Conservation (phyloP, 2,113 vertebrate species). For the Capricornis sumatraensis region DNA sequence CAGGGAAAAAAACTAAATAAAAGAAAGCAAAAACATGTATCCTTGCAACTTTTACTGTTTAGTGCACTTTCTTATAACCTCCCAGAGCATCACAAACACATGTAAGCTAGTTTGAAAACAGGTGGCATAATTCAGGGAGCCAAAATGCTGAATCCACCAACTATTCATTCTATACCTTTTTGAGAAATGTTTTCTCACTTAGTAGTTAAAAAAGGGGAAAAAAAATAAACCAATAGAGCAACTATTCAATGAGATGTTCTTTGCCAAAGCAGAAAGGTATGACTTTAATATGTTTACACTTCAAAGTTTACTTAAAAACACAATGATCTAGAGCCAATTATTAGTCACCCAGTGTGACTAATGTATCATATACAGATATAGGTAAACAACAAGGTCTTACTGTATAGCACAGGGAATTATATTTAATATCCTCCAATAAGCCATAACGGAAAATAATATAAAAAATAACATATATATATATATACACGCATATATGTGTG, state of each 20-base stretch:
- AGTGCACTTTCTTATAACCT: fast-evolving
- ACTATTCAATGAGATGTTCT: not conserved
- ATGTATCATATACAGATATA: not conserved
- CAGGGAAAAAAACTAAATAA: not conserved
- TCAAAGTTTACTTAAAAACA: not conserved
- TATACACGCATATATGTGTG: fast-evolving
- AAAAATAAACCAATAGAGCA: not conserved
- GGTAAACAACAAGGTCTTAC: not conserved
- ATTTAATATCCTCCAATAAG: not conserved
- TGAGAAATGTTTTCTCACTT: not conserved
- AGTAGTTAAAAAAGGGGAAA: not conserved
- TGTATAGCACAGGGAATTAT: not conserved
- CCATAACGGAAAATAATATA: not conserved
- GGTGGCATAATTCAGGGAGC: not conserved
- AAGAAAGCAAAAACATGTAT: not conserved
- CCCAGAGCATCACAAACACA: no score
- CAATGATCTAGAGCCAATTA: not conserved
- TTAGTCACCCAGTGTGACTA: not conserved
- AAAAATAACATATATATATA: not conserved
- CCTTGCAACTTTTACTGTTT: no score
- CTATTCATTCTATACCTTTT: not conserved
- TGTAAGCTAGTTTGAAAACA: no score
- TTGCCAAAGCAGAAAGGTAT: not conserved
- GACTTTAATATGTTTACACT: not conserved
- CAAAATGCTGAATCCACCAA: not conserved